A percentile compares a stretch with the other conserved stretches of the same genome.
Evolutionary conservation across 2,888 invertebrate genomes (phyloP).

Genomic region (Strigamia crassipes): DNA sequence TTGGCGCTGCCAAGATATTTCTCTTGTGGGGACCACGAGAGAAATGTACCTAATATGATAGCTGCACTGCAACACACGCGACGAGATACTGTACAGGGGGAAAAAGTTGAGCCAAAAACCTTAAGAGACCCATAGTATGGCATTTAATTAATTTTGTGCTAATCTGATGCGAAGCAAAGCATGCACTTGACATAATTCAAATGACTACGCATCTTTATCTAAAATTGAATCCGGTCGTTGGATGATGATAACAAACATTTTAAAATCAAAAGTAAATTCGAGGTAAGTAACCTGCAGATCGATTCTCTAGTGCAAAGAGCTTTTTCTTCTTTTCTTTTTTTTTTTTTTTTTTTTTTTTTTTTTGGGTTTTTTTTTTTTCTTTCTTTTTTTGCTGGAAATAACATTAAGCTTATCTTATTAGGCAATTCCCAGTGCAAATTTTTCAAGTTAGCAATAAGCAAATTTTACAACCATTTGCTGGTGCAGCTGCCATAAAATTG

Average conservation of each 20-base stretch:
- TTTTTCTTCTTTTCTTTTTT: too few species aligned
- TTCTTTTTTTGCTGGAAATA: background rate
- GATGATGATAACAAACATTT: background rate
- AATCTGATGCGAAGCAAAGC: background rate
- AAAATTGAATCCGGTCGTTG: background rate
- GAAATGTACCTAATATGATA: too few species aligned
- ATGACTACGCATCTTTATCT: background rate
- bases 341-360: too few species aligned
- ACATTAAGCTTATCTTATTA: slow-evolving; percentile 4
- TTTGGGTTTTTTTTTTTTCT: too few species aligned
- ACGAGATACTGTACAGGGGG: too few species aligned
- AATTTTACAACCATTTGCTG: slow-evolving; percentile 1
- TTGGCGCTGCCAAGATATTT: too few species aligned
- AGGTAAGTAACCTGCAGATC: background rate
- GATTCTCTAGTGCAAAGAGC: background rate
- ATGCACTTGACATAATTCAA: background rate
- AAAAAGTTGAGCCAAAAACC: background rate
- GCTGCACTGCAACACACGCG: too few species aligned
- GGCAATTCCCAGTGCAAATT: slow-evolving; percentile 7
- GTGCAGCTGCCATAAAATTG: background rate
- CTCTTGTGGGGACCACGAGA: too few species aligned
- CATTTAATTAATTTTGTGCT: background rate
- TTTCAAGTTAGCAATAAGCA: background rate
- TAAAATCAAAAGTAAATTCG: background rate
- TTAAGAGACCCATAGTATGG: background rate